Evolutionary conservation across 2,113 vertebrate species (phyloP).

Genomic region (Globicephala melas): DNA sequence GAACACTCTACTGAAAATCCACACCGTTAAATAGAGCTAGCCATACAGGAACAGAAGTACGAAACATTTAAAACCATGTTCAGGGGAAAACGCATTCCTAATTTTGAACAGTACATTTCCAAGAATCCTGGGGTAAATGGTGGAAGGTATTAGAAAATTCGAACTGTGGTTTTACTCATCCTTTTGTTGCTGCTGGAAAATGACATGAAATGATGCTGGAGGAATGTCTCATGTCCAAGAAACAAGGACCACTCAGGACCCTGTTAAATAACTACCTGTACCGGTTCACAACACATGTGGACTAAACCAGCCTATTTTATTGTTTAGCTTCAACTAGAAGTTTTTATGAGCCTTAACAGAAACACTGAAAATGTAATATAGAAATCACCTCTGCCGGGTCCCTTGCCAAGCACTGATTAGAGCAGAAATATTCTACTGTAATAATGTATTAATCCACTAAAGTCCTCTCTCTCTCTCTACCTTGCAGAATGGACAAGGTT

Average conservation of each 20-base stretch:
- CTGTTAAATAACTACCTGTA: neutral
- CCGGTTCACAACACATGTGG: neutral
- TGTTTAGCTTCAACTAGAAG: neutral
- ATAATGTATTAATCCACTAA: neutral
- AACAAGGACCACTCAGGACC: neutral
- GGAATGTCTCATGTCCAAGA: neutral
- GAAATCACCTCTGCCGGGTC: conserved; percentile 21
- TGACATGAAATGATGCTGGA: neutral
- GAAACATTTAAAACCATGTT: neutral
- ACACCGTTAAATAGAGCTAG: neutral
- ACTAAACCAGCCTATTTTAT: neutral
- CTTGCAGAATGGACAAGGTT: neutral
- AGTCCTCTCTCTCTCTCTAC: neutral
- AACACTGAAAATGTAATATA: neutral
- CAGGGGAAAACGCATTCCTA: neutral
- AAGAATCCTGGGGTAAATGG: neutral
- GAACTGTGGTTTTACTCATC: neutral
- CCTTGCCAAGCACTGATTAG: neutral
- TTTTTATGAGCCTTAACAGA: conserved; percentile 13
- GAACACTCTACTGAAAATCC: neutral
- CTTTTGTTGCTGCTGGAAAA: neutral
- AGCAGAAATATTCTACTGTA: conserved; percentile 25
- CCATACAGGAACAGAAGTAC: neutral
- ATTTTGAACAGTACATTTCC: neutral
- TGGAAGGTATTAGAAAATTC: neutral